A percentile compares a stretch with the other conserved stretches of the same genome.
These are phyloP conservation scores for Lordiphosa fenestrarum DNA, from an alignment of 2,888 invertebrate species.

Conservation along the genomic window DNA sequence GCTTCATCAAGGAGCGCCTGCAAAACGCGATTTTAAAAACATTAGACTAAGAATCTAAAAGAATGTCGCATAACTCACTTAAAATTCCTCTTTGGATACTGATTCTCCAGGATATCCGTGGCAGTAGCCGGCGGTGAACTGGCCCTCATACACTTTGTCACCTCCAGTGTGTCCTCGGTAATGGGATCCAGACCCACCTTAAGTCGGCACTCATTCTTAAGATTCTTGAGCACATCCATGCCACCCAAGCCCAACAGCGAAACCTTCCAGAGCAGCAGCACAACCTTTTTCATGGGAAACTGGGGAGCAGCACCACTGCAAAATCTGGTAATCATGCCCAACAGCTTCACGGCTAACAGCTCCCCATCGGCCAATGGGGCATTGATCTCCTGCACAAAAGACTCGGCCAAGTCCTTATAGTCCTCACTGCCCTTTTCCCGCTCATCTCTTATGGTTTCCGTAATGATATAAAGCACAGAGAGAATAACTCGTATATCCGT, in stretches of 20 bases:
- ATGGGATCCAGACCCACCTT: constrained; percentile 87
- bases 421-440: constrained; percentile 79
- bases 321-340: constrained; percentile 97
- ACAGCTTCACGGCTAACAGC: constrained; percentile 91
- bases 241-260: constrained; percentile 96
- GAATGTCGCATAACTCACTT: constrained; percentile 81
- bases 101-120: constrained; percentile 92
- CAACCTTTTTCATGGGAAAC: constrained; percentile 99
- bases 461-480: constrained; percentile 95
- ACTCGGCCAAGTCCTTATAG: constrained; percentile 81
- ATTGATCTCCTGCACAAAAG: constrained; percentile 83
- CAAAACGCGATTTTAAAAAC: not conserved
- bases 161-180: constrained; percentile 96
- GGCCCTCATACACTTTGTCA: constrained; percentile 95
- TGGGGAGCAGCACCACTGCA: constrained; percentile 97
- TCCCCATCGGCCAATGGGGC: constrained; percentile 86
- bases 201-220: constrained; percentile 87
- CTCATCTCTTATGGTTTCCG: constrained; percentile 94
- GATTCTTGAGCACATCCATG: constrained; percentile 88
- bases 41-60: not conserved
- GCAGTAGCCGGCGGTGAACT: constrained; percentile 97
- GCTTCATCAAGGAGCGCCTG: constrained; percentile 89
- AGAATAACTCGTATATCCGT: constrained; percentile 94
- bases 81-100: constrained; percentile 89
- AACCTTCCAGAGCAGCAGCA: constrained; percentile 97